phyloP scores from a whole-genome alignment of 2,113 vertebrate genomes.

The Oenanthe melanoleuca region DNA sequence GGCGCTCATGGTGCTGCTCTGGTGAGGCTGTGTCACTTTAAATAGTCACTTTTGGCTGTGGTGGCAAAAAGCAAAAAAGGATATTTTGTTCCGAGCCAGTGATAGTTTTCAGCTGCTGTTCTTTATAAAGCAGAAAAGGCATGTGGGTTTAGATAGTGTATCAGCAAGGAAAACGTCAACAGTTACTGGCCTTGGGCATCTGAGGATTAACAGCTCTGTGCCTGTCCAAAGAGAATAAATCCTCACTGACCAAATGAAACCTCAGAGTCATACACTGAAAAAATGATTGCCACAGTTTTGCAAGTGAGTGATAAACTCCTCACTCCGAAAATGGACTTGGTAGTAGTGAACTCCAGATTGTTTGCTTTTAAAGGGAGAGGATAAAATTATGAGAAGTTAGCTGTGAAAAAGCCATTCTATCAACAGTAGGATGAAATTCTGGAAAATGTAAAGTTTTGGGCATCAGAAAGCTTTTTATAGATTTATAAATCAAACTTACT shows the following conservation, averaged over 20 bases:
- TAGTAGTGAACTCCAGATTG: neutral
- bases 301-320: neutral
- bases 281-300: neutral
- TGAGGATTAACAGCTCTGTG: neutral
- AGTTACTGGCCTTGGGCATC: neutral
- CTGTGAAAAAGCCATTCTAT: neutral
- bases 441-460: neutral
- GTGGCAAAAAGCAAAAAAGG: neutral
- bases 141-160: neutral
- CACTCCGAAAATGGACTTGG: neutral
- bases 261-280: neutral
- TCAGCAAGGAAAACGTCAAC: neutral
- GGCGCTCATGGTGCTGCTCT: neutral
- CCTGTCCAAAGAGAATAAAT: neutral
- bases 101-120: neutral
- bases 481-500: neutral
- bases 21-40: neutral
- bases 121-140: neutral
- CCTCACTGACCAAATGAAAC: neutral
- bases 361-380: neutral
- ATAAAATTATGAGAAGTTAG: neutral
- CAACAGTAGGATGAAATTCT: neutral
- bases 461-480: neutral
- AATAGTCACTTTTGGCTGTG: neutral
- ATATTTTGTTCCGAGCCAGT: neutral